Evolutionary conservation across 2,888 invertebrate genomes (phyloP).

Genomic region (Philereme transversata): DNA sequence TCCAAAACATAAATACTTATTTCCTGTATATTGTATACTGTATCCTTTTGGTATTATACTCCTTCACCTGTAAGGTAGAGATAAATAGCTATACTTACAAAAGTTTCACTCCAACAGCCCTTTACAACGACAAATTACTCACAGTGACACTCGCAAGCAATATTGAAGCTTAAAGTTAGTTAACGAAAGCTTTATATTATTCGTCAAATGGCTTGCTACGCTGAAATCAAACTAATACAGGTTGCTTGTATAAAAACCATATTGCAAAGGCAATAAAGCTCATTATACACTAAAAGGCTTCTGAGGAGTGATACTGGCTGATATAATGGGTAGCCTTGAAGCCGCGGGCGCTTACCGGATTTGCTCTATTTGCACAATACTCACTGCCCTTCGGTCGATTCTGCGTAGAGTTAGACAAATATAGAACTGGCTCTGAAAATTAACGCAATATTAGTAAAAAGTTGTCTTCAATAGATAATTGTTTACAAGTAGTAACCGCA

Average conservation of each 20-base stretch:
- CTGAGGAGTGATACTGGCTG: not conserved
- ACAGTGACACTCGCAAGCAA: too few species aligned
- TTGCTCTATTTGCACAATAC: conserved; percentile 77
- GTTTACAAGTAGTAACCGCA: too few species aligned
- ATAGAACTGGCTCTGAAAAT: conserved; percentile 19
- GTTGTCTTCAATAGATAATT: too few species aligned
- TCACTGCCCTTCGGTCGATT: conserved; percentile 52
- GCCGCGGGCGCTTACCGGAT: conserved; percentile 73
- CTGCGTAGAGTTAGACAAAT: conserved; percentile 40
- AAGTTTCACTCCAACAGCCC: too few species aligned
- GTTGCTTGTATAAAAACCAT: not conserved
- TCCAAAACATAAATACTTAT: conserved; percentile 5
- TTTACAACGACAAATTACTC: too few species aligned
- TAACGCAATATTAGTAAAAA: not conserved
- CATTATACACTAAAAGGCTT: not conserved
- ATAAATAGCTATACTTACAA: not conserved
- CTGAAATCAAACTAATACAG: too few species aligned
- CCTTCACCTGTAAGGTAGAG: conserved; percentile 49
- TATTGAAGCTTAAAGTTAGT: too few species aligned
- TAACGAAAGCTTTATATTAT: too few species aligned
- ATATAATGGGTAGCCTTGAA: conserved; percentile 38
- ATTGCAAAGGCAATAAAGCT: not conserved
- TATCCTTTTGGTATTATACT: conserved; percentile 9
- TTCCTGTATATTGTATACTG: conserved; percentile 4
- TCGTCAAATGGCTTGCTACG: too few species aligned